phyloP scores from a whole-genome alignment of 2,888 invertebrate genomes.

The Operophtera brumata region DNA sequence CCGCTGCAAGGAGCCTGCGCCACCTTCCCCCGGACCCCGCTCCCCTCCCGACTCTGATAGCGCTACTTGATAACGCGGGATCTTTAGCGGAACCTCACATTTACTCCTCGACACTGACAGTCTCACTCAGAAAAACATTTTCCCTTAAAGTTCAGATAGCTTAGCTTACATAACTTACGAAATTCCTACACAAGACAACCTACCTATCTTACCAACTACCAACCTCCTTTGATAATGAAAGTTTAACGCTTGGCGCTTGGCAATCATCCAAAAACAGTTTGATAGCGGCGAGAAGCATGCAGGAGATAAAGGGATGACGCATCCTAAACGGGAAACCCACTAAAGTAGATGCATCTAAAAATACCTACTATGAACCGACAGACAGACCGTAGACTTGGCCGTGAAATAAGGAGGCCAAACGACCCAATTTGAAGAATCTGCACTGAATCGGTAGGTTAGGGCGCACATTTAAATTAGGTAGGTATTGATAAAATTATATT shows the following conservation, averaged over 20 bases:
- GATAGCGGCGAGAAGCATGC: conserved; percentile 14
- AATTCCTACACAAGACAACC: background rate
- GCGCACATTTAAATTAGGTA: background rate
- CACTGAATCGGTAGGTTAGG: background rate
- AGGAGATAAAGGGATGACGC: conserved; percentile 25
- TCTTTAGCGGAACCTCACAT: conserved; percentile 48
- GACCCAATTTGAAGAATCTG: background rate
- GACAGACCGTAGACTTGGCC: conserved; percentile 33
- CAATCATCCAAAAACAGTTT: conserved; percentile 34
- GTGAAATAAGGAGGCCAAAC: conserved; percentile 18
- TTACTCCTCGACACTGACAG: conserved; percentile 27
- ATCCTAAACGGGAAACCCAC: conserved; percentile 20
- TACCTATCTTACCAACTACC: background rate
- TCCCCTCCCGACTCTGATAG: conserved; percentile 51
- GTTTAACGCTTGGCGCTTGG: conserved; percentile 44
- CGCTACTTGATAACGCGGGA: conserved; percentile 66
- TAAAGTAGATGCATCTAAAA: conserved; percentile 27
- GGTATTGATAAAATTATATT: conserved; percentile 9
- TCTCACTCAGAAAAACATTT: background rate
- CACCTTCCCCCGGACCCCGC: conserved; percentile 49
- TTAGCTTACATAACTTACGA: background rate
- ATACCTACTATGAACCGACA: conserved; percentile 28
- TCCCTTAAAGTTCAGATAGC: background rate
- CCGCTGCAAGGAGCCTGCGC: conserved; percentile 82
- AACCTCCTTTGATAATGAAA: conserved; percentile 35